Evolutionary conservation across 2,113 vertebrate species (phyloP), one percentile per base, ranked within the genome.

Genomic region (Corythoichthys intestinalis): DNA sequence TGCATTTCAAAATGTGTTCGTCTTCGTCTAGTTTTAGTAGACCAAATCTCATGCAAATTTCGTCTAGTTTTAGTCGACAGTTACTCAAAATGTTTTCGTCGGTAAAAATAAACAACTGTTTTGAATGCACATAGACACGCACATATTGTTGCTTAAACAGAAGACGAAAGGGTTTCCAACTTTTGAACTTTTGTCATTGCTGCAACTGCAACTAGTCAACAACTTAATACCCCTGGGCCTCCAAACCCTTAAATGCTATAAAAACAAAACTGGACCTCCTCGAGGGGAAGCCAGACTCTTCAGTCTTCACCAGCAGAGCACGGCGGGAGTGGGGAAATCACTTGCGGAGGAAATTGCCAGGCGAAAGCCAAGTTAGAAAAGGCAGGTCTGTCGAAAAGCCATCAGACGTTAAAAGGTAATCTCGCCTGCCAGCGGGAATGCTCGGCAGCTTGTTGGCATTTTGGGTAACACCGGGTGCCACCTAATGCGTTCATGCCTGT

Each of bases 401-500:
- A 70, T 73, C 77, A 71, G 75, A 63, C 64, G 59, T 65, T 71
- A 79, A 59, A 73, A 72, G 68, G 70, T 80, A 80, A 78, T 80
- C 75, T 74, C 66, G 71, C 61, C 67, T 61, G 56, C 73, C 77
- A 79, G 77, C 75, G 8, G 79, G 70, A 64, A 74, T 38, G 52
- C 72, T 60, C 70, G 71, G 75, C 77, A 66, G 77, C 74, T 60
- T 57, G 65, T 66, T 81, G 80, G 76, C 64, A 70, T 76, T 81
- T 75, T 60, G 74, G 52, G 12, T 41, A 38, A 72, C 65, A 17
- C 57, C 1, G 80, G 78, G 74, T 72, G 77, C 72, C 68, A 54
- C 49, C 67, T 72, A 71, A 76, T 74, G 78, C 72, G 58, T 83
- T 85, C 76, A 67, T 77, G 67, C 70, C 73, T 71, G 48, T 78